Conservation (phyloP, 1,140 invertebrate species). For the Ylistrum balloti region DNA sequence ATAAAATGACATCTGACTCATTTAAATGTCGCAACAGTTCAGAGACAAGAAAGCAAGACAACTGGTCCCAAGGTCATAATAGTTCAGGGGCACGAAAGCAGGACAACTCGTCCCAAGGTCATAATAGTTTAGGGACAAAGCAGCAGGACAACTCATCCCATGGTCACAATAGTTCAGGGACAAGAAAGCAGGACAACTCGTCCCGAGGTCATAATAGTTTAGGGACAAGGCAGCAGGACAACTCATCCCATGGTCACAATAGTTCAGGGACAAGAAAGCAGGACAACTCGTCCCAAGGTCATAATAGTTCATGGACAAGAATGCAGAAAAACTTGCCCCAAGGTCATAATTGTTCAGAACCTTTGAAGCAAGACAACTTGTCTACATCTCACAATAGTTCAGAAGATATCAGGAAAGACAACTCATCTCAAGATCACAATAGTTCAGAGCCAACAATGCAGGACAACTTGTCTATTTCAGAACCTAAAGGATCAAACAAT, state of each 20-base stretch:
- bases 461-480: background rate
- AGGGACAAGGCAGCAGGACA: background rate
- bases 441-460: background rate
- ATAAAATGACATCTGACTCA: background rate
- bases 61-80: no score
- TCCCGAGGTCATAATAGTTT: background rate
- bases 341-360: background rate
- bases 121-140: no score
- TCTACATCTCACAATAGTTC: background rate
- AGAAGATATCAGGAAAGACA: background rate
- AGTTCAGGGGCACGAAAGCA: no score
- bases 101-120: no score
- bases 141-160: no score
- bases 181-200: no score
- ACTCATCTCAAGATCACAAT: background rate
- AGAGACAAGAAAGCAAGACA: no score
- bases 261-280: background rate
- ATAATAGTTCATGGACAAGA: background rate
- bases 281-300: background rate
- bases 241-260: background rate
- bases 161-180: no score
- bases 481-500: background rate
- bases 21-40: no score
- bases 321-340: background rate
- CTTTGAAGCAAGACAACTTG: background rate